These are phyloP conservation scores for Corythucha ciliata DNA, from an alignment of 2,888 invertebrate species.

Conservation along the genomic window DNA sequence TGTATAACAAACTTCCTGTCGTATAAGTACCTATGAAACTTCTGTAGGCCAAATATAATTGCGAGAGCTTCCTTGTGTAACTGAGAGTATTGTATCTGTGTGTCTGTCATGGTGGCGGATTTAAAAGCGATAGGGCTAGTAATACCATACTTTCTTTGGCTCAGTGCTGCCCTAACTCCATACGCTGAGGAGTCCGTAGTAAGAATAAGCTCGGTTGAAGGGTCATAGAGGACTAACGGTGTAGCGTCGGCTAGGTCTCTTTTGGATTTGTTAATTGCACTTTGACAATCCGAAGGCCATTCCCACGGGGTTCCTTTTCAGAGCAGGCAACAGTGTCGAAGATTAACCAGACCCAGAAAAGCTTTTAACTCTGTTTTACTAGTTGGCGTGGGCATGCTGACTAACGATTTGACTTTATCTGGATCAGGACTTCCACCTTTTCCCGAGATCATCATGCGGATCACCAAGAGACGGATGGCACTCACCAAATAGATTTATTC, in stretches of 20 bases:
- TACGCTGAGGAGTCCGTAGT: conserved; percentile 25
- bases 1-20: conserved; percentile 1
- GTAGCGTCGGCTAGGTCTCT: conserved; percentile 2
- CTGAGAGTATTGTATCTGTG: conserved; percentile 23
- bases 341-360: conserved; percentile 22
- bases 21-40: conserved; percentile 22
- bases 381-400: conserved; percentile 7
- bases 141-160: conserved; percentile 16
- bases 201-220: conserved; percentile 18
- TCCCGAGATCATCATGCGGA: conserved; percentile 28
- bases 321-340: conserved; percentile 11
- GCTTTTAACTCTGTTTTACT: conserved; percentile 17
- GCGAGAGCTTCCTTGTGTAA: conserved; percentile 19
- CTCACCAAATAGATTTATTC: conserved; percentile 34
- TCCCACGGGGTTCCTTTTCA: conserved; percentile 8
- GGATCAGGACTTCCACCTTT: conserved; percentile 12
- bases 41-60: conserved; percentile 17
- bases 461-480: conserved; percentile 32
- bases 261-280: conserved; percentile 17
- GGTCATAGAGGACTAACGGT: conserved; percentile 25
- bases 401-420: conserved; percentile 17
- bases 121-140: conserved; percentile 21
- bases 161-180: conserved; percentile 28
- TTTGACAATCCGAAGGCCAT: conserved; percentile 16
- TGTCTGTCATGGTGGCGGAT: conserved; percentile 19